A percentile compares a stretch with the other conserved stretches of the same genome.
Conservation (phyloP, 2,797 vertebrate species). For the Gouania willdenowi region DNA sequence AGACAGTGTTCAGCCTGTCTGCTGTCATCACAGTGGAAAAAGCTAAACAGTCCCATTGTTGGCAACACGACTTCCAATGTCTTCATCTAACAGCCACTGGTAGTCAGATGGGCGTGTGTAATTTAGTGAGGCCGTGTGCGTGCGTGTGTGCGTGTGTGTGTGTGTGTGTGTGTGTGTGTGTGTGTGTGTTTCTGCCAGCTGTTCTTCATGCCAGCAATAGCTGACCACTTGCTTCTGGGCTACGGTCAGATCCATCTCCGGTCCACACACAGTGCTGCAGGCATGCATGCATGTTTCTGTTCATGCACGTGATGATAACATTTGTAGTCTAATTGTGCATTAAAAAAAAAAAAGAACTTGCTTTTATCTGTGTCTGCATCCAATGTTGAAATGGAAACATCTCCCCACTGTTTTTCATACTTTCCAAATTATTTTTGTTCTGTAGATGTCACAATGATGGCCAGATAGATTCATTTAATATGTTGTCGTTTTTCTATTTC, state of each 20-base stretch:
- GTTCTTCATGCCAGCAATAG: conserved; percentile 54
- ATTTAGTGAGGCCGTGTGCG: conserved; percentile 18
- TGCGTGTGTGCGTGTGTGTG: not conserved
- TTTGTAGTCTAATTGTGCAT: conserved; percentile 6
- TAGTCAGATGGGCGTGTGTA: conserved; percentile 40
- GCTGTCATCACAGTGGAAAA: conserved; percentile 20
- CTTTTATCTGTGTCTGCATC: conserved; percentile 40
- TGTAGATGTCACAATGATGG: conserved; percentile 16
- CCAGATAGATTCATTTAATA: conserved; percentile 1
- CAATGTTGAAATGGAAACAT: conserved; percentile 49
- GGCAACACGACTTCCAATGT: too few relatives aligned
- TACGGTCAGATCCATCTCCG: conserved; percentile 21
- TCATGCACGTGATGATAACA: conserved; percentile 33
- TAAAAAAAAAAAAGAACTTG: conserved; percentile 3
- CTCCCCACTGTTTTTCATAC: conserved; percentile 19
- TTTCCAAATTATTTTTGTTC: conserved; percentile 32
- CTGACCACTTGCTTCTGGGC: conserved; percentile 62
- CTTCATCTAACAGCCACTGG: conserved; percentile 11
- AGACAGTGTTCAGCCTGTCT: conserved; percentile 30
- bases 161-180: conserved; percentile 1
- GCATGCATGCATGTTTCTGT: conserved; percentile 47
- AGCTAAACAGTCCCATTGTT: too few relatives aligned
- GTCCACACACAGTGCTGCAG: conserved; percentile 22
- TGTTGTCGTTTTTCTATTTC: conserved; percentile 15
- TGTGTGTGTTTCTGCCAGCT: conserved; percentile 42